Percentiles rank a stretch among this genome's conserved stretches.
phyloP scores from a whole-genome alignment of 2,797 vertebrate genomes.

The Borostomias antarcticus region DNA sequence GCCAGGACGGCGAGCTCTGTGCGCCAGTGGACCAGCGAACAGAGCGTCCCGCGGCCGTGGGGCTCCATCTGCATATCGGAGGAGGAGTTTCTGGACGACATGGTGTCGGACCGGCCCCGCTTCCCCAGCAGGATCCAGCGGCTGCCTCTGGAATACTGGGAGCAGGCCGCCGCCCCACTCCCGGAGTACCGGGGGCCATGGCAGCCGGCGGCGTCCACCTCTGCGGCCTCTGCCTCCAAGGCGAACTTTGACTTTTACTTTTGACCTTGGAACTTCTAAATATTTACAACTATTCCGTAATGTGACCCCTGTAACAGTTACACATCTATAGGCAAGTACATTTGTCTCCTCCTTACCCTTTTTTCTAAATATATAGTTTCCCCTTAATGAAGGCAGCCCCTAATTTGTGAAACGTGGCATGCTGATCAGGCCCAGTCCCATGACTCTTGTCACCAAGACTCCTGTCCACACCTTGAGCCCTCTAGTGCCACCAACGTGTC shows the following conservation, averaged over 20 bases:
- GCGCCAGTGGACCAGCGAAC: slow-evolving; percentile 8
- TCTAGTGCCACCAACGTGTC: no score
- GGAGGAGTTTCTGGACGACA: slow-evolving; percentile 32
- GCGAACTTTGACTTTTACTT: not conserved
- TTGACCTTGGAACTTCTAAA: not conserved
- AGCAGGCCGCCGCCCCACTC: slow-evolving; percentile 22
- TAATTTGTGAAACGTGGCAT: no score
- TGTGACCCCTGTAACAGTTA: not conserved
- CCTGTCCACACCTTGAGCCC: no score
- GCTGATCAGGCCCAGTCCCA: no score
- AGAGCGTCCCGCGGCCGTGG: not conserved
- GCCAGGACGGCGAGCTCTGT: not conserved
- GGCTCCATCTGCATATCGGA: slow-evolving; percentile 16
- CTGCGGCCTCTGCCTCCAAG: not conserved
- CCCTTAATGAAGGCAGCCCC: no score
- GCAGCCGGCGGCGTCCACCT: not conserved
- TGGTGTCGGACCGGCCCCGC: slow-evolving; percentile 13
- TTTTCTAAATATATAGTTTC: no score
- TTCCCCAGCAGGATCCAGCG: slow-evolving; percentile 34
- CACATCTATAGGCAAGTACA: no score
- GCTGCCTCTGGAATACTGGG: slow-evolving; percentile 37
- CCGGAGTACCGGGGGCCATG: not conserved
- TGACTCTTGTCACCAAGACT: no score
- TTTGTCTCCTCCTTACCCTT: no score
- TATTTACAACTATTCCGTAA: not conserved